Base-by-base conservation (phyloP, 1,140 invertebrate species). In the Limonius californicus region DNA sequence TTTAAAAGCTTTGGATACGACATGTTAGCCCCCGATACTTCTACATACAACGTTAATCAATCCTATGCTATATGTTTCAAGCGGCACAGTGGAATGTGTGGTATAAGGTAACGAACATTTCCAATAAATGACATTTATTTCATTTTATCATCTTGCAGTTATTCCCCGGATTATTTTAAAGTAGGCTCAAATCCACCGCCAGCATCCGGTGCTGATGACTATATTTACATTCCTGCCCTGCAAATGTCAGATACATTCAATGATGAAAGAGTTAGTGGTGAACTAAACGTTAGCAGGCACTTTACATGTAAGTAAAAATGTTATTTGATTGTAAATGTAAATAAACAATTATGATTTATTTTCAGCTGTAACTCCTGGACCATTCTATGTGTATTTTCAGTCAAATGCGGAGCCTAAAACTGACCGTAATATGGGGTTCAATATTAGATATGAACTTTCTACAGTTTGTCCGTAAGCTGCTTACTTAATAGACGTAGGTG, bases 1-100 rank as follows among this genome's bases (percentile, higher is more conserved):
- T 78, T 87, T 61, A 80, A 82, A 64, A 85, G 81, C 8, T 87
- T 87, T 68, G 86, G 86, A 70, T 87, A 82, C 69, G 83, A 82
- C 70, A 68, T 72, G 0, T 77, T 0, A 77, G 79, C 0, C 76
- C 77, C 0, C 78, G 80, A 70, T 75, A 77, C 32, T 73, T 72
- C 4, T 75, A 79, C 59, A 58, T 81, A 59, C 71, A 76, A 7
- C 77, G 81, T 64, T 20, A 68, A 67, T 7, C 63, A 76, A 61
- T 72, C 74, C 62, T 81, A 82, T 56, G 78, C 74, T 2, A 78
- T 81, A n/a, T 81, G 76, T 54, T 80, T 81, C 59, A 72, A 68
- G 71, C 68, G 74, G 61, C 65, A 42, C 0, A 59, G 72, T 3
- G 77, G 77, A 55, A 76, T 78, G 9, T 81, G 80, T 59, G 79